phyloP scores from a whole-genome alignment of 2,113 vertebrate species.

The Sylvietta virens region DNA sequence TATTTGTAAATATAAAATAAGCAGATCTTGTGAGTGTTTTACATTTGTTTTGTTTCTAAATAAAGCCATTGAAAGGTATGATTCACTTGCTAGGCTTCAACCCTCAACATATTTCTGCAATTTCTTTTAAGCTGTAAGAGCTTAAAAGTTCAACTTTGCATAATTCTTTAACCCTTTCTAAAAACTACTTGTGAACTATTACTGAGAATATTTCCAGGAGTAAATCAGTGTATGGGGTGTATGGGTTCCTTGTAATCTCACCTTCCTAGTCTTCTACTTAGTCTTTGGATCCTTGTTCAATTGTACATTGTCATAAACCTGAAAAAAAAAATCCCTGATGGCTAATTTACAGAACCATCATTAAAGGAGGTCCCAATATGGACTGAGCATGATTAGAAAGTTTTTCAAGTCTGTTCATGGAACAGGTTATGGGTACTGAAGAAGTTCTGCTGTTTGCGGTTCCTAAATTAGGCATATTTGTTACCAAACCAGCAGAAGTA shows the following conservation, averaged over 20 bases:
- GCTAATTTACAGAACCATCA: background rate
- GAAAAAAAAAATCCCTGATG: background rate
- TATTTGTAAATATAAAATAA: background rate
- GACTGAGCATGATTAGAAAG: background rate
- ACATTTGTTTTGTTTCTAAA: background rate
- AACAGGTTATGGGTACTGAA: background rate
- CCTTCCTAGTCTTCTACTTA: background rate
- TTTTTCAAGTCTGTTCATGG: background rate
- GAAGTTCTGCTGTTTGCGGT: background rate
- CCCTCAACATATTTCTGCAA: background rate
- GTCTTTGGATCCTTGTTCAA: background rate
- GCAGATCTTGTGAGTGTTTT: background rate
- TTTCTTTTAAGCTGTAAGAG: background rate
- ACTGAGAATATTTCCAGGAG: background rate
- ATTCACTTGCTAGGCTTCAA: background rate
- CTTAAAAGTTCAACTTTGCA: background rate
- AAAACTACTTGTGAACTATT: background rate
- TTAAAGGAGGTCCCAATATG: background rate
- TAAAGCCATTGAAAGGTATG: background rate
- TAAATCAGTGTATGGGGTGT: background rate
- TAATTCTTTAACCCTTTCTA: background rate
- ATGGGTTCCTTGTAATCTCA: background rate
- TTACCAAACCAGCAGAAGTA: background rate
- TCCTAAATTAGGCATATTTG: background rate
- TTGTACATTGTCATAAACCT: background rate